phyloP scores from a whole-genome alignment of 2,113 vertebrate genomes.

The Phaethornis superciliosus region DNA sequence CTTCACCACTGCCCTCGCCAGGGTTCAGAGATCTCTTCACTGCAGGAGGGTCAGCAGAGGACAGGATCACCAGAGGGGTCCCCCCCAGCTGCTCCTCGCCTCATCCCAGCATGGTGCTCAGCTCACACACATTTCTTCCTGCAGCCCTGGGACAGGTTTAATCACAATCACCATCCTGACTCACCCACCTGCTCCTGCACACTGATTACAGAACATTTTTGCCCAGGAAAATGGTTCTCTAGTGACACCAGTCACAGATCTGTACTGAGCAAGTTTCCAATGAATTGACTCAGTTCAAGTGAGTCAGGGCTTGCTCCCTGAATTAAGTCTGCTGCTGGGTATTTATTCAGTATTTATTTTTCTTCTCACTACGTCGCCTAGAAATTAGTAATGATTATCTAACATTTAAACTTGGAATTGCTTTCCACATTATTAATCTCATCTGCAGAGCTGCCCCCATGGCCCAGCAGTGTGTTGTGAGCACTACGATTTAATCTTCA shows the following conservation, averaged over 20 bases:
- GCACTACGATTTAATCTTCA: not conserved
- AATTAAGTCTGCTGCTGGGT: not conserved
- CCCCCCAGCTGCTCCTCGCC: not conserved
- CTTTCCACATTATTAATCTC: not conserved
- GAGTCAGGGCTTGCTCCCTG: not conserved
- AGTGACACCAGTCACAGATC: fast-evolving
- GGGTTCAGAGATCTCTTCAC: not conserved
- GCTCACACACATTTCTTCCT: no score
- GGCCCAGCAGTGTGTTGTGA: fast-evolving
- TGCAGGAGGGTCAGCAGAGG: not conserved
- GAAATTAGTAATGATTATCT: constrained; percentile 3
- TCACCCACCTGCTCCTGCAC: fast-evolving
- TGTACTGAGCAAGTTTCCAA: fast-evolving
- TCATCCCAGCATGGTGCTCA: fast-evolving
- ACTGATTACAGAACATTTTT: fast-evolving
- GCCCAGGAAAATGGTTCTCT: not conserved
- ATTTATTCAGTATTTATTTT: not conserved
- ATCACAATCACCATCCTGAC: fast-evolving
- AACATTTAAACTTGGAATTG: not conserved
- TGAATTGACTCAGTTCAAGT: fast-evolving
- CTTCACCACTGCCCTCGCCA: no score
- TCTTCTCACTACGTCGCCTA: not conserved
- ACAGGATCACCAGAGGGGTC: not conserved
- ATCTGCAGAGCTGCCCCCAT: not conserved
- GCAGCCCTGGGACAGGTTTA: not conserved